Conservation (phyloP, 2,797 vertebrate genomes). For the Rhinoraja longicauda region DNA sequence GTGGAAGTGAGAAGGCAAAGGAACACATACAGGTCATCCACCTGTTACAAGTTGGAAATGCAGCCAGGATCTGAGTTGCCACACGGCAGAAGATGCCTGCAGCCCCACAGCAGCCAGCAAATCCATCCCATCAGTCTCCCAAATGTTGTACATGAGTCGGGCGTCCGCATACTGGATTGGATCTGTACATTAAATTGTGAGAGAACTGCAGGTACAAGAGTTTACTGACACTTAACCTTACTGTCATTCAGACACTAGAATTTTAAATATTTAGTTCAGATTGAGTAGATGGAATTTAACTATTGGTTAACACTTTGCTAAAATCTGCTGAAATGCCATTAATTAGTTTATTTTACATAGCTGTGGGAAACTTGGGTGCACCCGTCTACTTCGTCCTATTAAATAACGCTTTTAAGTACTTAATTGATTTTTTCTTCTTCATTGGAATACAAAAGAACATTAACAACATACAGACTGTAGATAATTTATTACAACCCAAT, state of each 20-base stretch:
- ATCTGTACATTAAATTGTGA: too few species aligned
- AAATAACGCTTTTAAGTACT: not conserved
- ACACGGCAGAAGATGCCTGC: too few species aligned
- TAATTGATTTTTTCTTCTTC: not conserved
- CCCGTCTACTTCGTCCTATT: too few species aligned
- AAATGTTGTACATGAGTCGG: too few species aligned
- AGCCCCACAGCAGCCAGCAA: too few species aligned
- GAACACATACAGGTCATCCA: not conserved
- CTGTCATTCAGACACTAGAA: not conserved
- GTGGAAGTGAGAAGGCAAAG: not conserved
- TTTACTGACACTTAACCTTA: not conserved
- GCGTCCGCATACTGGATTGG: too few species aligned
- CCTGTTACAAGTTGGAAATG: too few species aligned
- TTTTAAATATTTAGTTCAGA: not conserved
- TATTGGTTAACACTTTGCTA: not conserved
- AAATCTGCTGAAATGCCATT: not conserved
- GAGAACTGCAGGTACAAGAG: not conserved
- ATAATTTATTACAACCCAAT: constrained; percentile 24
- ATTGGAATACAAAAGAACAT: not conserved
- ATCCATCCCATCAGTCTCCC: too few species aligned
- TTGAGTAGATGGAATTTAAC: not conserved
- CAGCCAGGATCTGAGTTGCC: too few species aligned
- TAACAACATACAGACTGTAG: not conserved
- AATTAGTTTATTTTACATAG: not conserved
- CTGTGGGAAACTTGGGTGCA: not conserved